These are phyloP conservation scores for Apeira syringaria DNA, from an alignment of 2,888 invertebrate genomes.

Conservation along the genomic window DNA sequence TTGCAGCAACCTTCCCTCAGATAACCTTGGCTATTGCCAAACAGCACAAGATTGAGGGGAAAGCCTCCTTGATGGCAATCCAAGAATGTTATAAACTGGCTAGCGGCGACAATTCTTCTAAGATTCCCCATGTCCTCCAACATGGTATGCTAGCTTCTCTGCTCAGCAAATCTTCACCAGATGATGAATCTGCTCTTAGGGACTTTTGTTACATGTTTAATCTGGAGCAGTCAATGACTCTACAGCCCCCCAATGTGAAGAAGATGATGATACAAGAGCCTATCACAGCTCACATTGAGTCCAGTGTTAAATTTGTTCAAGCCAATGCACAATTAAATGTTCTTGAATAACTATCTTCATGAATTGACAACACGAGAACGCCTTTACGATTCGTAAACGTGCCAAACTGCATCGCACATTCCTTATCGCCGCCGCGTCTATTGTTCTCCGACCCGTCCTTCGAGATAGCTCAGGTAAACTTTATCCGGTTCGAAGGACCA, in stretches of 20 bases:
- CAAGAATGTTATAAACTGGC: background rate
- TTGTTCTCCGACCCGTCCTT: too few species aligned
- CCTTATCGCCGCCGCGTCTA: too few species aligned
- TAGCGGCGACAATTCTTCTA: background rate
- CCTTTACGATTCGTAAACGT: too few species aligned
- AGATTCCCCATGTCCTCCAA: background rate
- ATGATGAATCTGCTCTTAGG: background rate
- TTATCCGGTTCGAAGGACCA: too few species aligned
- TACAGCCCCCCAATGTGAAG: background rate
- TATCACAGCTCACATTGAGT: background rate
- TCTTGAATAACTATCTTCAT: too few species aligned
- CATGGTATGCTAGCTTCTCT: background rate
- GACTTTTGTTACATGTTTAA: conserved; percentile 4
- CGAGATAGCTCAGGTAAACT: too few species aligned
- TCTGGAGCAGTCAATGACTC: conserved; percentile 1
- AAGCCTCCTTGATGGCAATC: background rate
- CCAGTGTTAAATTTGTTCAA: background rate
- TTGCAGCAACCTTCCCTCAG: background rate
- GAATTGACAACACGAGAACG: too few species aligned
- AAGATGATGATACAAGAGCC: conserved; percentile 1
- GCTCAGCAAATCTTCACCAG: background rate
- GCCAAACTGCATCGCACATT: too few species aligned
- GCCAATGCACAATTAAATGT: too few species aligned
- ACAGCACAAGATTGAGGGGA: background rate
- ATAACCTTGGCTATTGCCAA: background rate